Evolutionary conservation across 2,797 vertebrate species (phyloP), one percentile per base, ranked within the genome.

Genomic region (Galagoides demidoff): DNA sequence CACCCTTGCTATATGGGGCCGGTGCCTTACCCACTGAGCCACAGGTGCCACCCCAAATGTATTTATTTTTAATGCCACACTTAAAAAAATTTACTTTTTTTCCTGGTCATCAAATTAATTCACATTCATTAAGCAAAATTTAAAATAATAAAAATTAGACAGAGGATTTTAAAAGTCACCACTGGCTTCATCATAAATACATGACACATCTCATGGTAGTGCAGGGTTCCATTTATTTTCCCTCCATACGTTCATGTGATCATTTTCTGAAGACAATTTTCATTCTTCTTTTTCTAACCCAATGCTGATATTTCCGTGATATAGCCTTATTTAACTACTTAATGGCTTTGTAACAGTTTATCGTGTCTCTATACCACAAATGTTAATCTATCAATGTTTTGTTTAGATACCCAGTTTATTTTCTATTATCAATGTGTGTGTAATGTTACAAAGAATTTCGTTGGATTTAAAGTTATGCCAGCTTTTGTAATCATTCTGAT

Each of bases 71-170:
- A 49, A 49, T 79, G 8, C 22, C 81, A 17, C 31, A 57, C 34
- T 76, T 92, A 43, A 89, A 90, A 5, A 66, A 16, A 37, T 74
- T 77, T 66, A 77, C 3, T 37, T 66, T 23, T 81, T 85, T 94
- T 45, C 23, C 73, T 94, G 4, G 12, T 34, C 31, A 81, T 70
- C 64, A 61, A 76, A 37, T 83, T 52, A 76, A 76, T 66, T 66
- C 9, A 20, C 20, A 27, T 19, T 76, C 37, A 89, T 37, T 78
- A 86, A 39, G 25, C 9, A 89, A 93, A 87, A 55, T 55, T 71
- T 81, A 25, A 91, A 94, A 73, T 92, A n/a, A 19, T 92, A 1
- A 71, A 95, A 94, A 89, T 71, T 64, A 55, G 25, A 34, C 23
- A 92, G 37, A 93, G 82, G 14, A 29, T 76, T 89, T 84, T 16